These are phyloP conservation scores for Cathartes aura DNA, from an alignment of 2,113 vertebrate species.

Conservation along the genomic window DNA sequence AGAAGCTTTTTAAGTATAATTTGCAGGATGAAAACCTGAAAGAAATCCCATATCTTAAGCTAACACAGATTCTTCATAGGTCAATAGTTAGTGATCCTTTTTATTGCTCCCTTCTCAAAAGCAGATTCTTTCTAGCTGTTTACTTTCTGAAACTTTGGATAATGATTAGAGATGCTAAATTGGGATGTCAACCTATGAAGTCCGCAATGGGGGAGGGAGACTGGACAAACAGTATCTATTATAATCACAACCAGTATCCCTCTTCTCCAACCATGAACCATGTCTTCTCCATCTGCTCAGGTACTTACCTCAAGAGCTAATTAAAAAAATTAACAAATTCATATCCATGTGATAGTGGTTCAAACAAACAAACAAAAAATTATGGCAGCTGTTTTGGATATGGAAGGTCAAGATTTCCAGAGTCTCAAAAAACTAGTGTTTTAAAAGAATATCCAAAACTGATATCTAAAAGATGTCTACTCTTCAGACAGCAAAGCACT, in stretches of 20 bases:
- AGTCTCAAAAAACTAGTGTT: background rate
- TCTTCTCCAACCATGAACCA: background rate
- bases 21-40: conserved; percentile 2
- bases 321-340: background rate
- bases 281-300: background rate
- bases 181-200: background rate
- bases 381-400: background rate
- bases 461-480: background rate
- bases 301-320: background rate
- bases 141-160: background rate
- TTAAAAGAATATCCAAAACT: background rate
- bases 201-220: background rate
- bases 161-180: background rate
- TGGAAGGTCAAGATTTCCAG: background rate
- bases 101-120: background rate
- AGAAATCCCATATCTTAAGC: background rate
- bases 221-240: background rate
- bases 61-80: background rate
- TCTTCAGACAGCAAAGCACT: background rate
- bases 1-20: background rate
- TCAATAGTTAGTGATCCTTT: background rate
- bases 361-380: background rate
- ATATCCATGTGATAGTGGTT: background rate
- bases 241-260: background rate
- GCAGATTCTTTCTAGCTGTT: background rate